A percentile compares a stretch with the other conserved stretches of the same genome.
phyloP scores from a whole-genome alignment of 2,888 invertebrate species.

The Clivina fossor region DNA sequence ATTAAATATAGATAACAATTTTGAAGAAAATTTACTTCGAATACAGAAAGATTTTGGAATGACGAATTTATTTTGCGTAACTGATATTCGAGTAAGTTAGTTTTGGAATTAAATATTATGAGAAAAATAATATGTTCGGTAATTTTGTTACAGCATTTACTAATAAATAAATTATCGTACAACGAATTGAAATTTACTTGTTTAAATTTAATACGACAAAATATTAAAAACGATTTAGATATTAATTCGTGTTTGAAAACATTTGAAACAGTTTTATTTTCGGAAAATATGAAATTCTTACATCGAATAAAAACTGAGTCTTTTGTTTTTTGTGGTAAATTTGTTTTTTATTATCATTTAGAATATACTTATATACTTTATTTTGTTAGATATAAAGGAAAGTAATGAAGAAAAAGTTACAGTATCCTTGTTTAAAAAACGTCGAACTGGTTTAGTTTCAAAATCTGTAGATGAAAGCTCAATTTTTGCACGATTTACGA shows the following conservation, averaged over 20 bases:
- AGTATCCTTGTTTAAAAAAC: conserved; percentile 14
- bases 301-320: background rate
- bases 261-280: background rate
- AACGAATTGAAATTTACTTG: background rate
- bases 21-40: background rate
- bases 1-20: background rate
- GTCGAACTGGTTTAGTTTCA: conserved; percentile 1
- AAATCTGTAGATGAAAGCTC: background rate
- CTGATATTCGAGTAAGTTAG: background rate
- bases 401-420: background rate
- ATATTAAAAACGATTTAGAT: too few species aligned
- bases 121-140: background rate
- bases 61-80: background rate
- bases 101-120: background rate
- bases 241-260: background rate
- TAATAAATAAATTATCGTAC: background rate
- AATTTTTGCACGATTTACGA: conserved; percentile 12
- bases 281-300: background rate
- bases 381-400: too few species aligned
- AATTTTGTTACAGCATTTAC: background rate
- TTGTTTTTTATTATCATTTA: too few species aligned
- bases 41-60: background rate
- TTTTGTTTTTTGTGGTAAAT: background rate
- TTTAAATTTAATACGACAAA: background rate
- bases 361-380: too few species aligned